Evolutionary conservation across 2,113 vertebrate species (phyloP).

Genomic region (Rhynchomys soricoides): DNA sequence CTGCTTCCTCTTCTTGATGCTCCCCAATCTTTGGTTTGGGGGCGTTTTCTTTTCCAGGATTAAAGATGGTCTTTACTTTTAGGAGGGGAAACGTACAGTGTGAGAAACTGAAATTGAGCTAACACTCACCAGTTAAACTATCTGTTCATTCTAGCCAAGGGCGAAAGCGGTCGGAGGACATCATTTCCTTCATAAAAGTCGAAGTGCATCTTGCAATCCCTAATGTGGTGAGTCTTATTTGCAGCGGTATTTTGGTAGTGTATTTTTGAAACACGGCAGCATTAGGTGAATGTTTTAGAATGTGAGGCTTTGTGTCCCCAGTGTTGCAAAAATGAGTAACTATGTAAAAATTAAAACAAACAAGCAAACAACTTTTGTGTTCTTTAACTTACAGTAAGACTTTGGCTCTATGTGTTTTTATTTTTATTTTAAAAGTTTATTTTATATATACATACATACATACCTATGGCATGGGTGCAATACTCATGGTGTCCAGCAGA

Average conservation of each 20-base stretch:
- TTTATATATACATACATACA: not conserved
- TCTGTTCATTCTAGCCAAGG: slow-evolving; percentile 77
- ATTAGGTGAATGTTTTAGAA: not conserved
- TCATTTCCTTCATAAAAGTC: slow-evolving; percentile 85
- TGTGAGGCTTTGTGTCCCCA: not conserved
- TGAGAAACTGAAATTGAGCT: not conserved
- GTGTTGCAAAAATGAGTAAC: not conserved
- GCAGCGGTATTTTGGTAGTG: not conserved
- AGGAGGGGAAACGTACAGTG: not conserved
- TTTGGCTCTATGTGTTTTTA: not conserved
- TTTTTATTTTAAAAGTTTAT: not conserved
- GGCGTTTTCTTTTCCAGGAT: not conserved
- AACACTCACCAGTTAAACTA: slow-evolving; percentile 37
- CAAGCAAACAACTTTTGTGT: too few relatives aligned
- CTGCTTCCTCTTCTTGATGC: not conserved
- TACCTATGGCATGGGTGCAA: not conserved
- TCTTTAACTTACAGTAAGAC: not conserved
- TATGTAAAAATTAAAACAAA: not conserved
- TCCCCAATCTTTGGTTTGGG: not conserved
- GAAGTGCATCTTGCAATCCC: slow-evolving; percentile 88
- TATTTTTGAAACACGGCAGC: not conserved
- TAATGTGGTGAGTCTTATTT: slow-evolving; percentile 86
- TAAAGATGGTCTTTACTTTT: slow-evolving; percentile 14
- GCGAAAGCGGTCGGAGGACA: slow-evolving; percentile 74
- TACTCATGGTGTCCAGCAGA: not conserved